A percentile compares a stretch with the other conserved stretches of the same genome.
Evolutionary conservation across 2,113 vertebrate species (phyloP).

Genomic region (Chaetura pelagica): DNA sequence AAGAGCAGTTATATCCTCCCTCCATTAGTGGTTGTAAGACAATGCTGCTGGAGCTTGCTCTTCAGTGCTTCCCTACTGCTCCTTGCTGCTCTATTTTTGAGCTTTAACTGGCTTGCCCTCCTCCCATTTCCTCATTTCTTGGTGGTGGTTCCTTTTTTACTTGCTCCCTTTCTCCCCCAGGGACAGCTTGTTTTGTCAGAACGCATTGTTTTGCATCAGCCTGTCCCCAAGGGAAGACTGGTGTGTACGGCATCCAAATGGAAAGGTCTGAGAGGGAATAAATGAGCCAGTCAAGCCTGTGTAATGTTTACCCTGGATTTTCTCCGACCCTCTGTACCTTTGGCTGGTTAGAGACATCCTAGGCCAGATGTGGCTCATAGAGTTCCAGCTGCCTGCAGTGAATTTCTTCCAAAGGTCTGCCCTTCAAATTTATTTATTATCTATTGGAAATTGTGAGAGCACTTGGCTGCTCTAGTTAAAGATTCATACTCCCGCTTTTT

Average conservation of each 20-base stretch:
- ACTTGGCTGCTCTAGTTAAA: background rate
- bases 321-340: background rate
- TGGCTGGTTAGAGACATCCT: background rate
- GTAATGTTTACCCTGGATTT: rapidly evolving
- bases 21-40: background rate
- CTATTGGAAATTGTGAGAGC: background rate
- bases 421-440: background rate
- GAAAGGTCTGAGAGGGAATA: background rate
- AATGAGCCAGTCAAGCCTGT: background rate
- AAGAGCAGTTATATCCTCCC: background rate
- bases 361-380: background rate
- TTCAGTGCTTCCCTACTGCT: background rate
- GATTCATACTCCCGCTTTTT: background rate
- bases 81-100: background rate
- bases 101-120: background rate
- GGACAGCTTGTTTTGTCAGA: background rate
- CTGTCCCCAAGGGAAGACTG: background rate
- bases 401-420: background rate
- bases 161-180: background rate
- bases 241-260: background rate
- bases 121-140: background rate
- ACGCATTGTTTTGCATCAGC: background rate
- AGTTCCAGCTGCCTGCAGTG: background rate
- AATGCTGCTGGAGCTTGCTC: background rate
- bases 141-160: background rate